These are phyloP conservation scores for Oostethus manadensis DNA, from an alignment of 2,113 vertebrate species.

Conservation along the genomic window DNA sequence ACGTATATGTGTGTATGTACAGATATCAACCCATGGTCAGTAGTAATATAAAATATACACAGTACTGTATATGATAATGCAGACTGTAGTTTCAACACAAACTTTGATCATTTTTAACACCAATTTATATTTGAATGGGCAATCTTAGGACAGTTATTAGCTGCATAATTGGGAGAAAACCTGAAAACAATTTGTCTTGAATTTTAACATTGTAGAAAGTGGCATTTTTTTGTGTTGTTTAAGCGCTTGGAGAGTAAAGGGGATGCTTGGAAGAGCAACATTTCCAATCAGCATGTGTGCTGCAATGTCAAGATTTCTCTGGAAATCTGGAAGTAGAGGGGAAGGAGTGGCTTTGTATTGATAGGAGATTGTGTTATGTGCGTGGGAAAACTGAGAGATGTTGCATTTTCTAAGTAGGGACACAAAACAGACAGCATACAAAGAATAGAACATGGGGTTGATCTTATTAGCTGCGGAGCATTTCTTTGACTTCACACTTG, in stretches of 20 bases:
- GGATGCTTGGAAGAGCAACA: neutral
- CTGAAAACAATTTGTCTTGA: constrained; percentile 53
- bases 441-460: constrained; percentile 10
- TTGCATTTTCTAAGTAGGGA: constrained; percentile 1
- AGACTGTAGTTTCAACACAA: constrained; percentile 12
- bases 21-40: constrained; percentile 25
- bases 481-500: constrained; percentile 30
- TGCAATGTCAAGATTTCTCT: neutral
- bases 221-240: neutral
- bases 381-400: neutral
- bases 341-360: neutral
- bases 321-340: neutral
- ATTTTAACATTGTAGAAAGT: constrained; percentile 28
- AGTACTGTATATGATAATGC: neutral
- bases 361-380: constrained; percentile 12
- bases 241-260: neutral
- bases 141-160: constrained; percentile 14
- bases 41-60: constrained; percentile 8
- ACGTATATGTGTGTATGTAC: constrained; percentile 8
- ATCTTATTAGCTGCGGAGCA: constrained; percentile 36
- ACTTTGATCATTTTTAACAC: constrained; percentile 18
- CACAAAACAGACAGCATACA: constrained; percentile 12
- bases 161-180: constrained; percentile 31
- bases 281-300: neutral
- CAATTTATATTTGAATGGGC: neutral